phyloP scores from a whole-genome alignment of 2,797 vertebrate species.

The Rhadinocentrus ornatus region DNA sequence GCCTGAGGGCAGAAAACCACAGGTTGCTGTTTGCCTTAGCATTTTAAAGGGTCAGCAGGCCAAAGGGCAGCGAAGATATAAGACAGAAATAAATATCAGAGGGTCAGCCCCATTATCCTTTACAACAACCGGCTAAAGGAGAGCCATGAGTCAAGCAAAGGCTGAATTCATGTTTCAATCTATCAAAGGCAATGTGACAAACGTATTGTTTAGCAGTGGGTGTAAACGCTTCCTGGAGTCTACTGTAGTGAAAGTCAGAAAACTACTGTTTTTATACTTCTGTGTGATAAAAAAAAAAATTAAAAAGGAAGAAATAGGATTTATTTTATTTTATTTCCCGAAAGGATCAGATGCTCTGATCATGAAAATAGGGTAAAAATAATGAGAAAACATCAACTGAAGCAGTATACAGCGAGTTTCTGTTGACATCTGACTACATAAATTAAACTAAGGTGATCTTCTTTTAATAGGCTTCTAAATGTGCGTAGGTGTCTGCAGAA shows the following conservation, averaged over 20 bases:
- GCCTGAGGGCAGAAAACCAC: conserved; percentile 12
- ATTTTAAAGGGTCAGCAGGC: conserved; percentile 52
- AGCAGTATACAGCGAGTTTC: too few species aligned
- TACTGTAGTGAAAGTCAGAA: conserved; percentile 17
- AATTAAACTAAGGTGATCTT: not conserved
- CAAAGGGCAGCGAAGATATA: conserved; percentile 25
- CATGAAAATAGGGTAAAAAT: not conserved
- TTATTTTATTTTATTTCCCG: not conserved
- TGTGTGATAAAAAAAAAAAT: conserved; percentile 6
- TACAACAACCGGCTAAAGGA: conserved; percentile 4
- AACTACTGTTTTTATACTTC: conserved; percentile 2
- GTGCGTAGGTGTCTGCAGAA: too few species aligned
- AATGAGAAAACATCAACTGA: not conserved
- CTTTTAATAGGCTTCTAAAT: too few species aligned
- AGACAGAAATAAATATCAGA: conserved; percentile 52
- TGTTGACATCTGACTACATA: not conserved
- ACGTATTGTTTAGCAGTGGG: conserved; percentile 25
- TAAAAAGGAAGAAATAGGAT: not conserved
- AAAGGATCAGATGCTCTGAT: not conserved
- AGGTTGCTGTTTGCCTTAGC: conserved; percentile 18
- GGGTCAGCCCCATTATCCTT: conserved; percentile 8
- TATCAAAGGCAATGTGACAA: conserved; percentile 18
- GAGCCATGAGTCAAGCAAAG: conserved; percentile 15
- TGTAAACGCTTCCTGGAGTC: conserved; percentile 18
- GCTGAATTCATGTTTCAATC: conserved; percentile 26